phyloP scores from a whole-genome alignment of 2,888 invertebrate genomes.

The Gortyna flavago region DNA sequence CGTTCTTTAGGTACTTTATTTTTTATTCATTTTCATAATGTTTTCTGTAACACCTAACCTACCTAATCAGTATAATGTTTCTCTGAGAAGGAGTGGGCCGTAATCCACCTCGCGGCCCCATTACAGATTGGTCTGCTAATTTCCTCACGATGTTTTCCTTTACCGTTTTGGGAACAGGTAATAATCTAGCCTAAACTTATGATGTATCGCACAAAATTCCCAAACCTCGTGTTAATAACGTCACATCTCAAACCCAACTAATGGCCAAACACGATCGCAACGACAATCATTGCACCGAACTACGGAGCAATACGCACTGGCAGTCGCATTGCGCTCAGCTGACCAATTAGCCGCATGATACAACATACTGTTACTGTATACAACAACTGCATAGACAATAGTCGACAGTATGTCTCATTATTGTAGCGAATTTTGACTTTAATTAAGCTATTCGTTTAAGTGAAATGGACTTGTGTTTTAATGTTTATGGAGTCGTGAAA shows the following conservation, averaged over 20 bases:
- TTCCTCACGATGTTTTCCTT: not conserved
- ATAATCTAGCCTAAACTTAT: not conserved
- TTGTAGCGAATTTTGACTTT: slow-evolving; percentile 23
- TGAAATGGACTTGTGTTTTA: not conserved
- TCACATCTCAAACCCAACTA: not conserved
- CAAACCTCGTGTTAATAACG: not conserved
- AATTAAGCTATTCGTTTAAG: slow-evolving; percentile 16
- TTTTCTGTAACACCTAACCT: not conserved
- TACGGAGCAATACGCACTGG: not conserved
- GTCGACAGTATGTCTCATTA: slow-evolving; percentile 11
- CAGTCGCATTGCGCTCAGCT: slow-evolving; percentile 35
- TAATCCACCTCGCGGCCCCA: too few species aligned
- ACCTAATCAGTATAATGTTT: not conserved
- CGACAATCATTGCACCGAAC: not conserved
- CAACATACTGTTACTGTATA: slow-evolving; percentile 10
- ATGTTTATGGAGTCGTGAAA: not conserved
- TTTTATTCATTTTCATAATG: not conserved
- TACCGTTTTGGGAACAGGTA: not conserved
- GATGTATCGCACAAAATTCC: not conserved
- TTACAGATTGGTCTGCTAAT: not conserved
- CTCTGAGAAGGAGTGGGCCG: not conserved
- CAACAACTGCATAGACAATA: too few species aligned
- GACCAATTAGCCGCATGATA: slow-evolving; percentile 40
- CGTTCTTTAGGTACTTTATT: not conserved
- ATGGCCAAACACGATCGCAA: not conserved